These are phyloP conservation scores for Sebastes minor DNA, from an alignment of 2,797 vertebrate species.

Conservation along the genomic window DNA sequence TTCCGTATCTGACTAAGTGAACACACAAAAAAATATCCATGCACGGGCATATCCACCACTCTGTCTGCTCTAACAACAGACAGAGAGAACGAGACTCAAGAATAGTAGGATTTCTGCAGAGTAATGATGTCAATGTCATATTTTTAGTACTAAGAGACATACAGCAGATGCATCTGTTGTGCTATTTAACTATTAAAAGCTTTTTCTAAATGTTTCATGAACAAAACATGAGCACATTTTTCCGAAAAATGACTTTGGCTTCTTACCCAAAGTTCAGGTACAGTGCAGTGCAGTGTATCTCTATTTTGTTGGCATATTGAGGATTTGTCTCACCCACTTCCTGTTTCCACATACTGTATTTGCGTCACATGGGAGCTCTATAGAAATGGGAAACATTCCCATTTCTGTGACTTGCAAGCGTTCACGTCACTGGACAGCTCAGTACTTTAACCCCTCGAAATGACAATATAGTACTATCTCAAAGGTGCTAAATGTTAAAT, in stretches of 20 bases:
- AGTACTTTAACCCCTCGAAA: background rate
- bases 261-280: background rate
- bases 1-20: constrained; percentile 76
- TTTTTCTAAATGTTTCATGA: constrained; percentile 10
- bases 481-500: too few relatives aligned
- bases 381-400: constrained; percentile 8
- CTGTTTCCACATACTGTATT: constrained; percentile 1
- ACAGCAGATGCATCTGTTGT: background rate
- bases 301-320: background rate
- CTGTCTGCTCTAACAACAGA: constrained; percentile 18
- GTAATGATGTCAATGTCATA: background rate
- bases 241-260: background rate
- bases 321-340: constrained; percentile 7
- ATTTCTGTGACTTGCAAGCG: background rate
- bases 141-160: background rate
- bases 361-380: background rate
- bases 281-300: background rate
- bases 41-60: background rate
- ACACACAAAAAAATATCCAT: background rate
- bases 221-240: background rate
- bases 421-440: background rate
- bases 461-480: background rate
- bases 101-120: background rate
- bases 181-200: background rate
- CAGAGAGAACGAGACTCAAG: background rate